These are phyloP conservation scores for Bilobella aurantiaca DNA, from an alignment of 1,140 invertebrate genomes.

Conservation along the genomic window DNA sequence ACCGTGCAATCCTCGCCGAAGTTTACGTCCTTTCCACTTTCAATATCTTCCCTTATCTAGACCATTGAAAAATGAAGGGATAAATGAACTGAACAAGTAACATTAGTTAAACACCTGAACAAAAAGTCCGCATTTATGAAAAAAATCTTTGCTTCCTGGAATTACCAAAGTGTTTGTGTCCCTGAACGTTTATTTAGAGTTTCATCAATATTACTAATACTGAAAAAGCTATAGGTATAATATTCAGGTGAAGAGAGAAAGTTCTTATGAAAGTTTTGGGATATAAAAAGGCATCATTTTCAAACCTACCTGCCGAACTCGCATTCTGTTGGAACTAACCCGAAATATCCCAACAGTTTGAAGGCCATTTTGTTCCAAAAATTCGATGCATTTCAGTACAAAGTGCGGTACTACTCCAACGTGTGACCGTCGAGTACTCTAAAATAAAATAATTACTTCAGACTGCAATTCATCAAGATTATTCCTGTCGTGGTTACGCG, in stretches of 20 bases:
- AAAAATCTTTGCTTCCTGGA: no score
- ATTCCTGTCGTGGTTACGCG: no score
- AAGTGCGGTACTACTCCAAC: conserved; percentile 56
- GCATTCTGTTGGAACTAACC: conserved; percentile 78
- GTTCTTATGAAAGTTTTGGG: neutral
- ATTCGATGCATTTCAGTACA: conserved; percentile 63
- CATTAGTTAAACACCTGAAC: no score
- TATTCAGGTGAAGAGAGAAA: no score
- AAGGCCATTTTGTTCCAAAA: conserved; percentile 66
- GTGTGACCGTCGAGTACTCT: conserved; percentile 9
- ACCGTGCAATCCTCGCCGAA: conserved; percentile 71
- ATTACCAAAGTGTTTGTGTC: no score
- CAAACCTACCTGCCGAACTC: conserved; percentile 67
- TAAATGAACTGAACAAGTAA: no score
- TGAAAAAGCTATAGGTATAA: conserved; percentile 6
- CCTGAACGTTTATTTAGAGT: no score
- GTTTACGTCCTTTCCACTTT: conserved; percentile 63
- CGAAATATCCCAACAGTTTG: conserved; percentile 77
- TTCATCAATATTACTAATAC: neutral
- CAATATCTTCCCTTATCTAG: conserved; percentile 80
- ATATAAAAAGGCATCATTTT: neutral
- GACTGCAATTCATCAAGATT: neutral
- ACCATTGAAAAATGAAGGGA: no score
- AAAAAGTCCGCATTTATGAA: no score
- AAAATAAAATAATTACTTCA: neutral